Evolutionary conservation across 2,113 vertebrate genomes (phyloP).

Genomic region (Astur gentilis): DNA sequence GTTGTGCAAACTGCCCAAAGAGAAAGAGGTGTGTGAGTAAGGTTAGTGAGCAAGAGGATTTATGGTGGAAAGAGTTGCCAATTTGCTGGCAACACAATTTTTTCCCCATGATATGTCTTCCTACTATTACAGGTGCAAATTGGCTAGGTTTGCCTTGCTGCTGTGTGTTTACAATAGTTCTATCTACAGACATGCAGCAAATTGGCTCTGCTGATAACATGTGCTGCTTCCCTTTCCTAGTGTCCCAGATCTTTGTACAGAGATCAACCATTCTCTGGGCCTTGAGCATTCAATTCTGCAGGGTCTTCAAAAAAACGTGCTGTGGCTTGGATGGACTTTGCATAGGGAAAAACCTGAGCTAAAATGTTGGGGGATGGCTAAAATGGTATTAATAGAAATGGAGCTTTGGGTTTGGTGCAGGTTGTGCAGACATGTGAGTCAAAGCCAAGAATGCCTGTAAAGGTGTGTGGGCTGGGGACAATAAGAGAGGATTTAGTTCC

Average conservation of each 20-base stretch:
- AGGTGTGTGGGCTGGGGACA: not conserved
- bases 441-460: not conserved
- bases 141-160: not conserved
- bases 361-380: not conserved
- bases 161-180: not conserved
- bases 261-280: not conserved
- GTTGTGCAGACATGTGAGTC: not conserved
- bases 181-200: not conserved
- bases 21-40: not conserved
- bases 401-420: not conserved
- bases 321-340: not conserved
- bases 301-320: not conserved
- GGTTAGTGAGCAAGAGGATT: not conserved
- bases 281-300: not conserved
- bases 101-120: not conserved
- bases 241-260: not conserved
- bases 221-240: not conserved
- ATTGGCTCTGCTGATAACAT: not conserved
- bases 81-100: not conserved
- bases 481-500: not conserved
- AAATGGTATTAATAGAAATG: not conserved
- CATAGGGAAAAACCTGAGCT: not conserved
- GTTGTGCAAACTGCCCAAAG: not conserved
- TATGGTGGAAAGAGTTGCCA: not conserved
- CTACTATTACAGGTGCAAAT: not conserved